Evolutionary conservation across 2,888 invertebrate species (phyloP), one percentile per base, ranked within the genome.

Genomic region (Trichogramma dendrolimi): DNA sequence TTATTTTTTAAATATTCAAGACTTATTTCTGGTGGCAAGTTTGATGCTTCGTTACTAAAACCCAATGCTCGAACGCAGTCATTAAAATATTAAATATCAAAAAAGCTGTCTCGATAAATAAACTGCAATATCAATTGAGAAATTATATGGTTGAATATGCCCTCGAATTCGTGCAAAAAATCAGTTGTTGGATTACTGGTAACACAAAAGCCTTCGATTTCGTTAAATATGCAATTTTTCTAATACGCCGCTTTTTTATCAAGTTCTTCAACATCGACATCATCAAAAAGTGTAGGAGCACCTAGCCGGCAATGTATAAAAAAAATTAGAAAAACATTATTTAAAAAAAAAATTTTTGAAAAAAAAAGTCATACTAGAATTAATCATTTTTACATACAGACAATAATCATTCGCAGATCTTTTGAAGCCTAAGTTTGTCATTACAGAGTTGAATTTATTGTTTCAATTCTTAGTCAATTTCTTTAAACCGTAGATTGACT

Each of bases 181-280:
- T 64, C 61, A 4, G 55, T 53, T n/a, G 6, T 48, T 5, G 4
- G 6, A 58, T 64, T 61, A 52, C 52, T 55, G 2, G 49, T 59
- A 14, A 59, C 61, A 54, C 63, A 61, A 53, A 49, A 65, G 44
- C 58, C 59, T 39, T 41, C 27, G 8, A 67, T 39, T 6, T 48
- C 11, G 51, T 67, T 40, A 55, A 64, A 67, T 38, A 61, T 44
- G 46, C 62, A 58, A 49, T 50, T 50, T 39, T 52, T 63, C 60
- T 58, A 62, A 63, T 10, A 65, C 53, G 4, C 62, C 65, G 14
- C 57, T 62, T 39, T 14, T 44, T 6, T 6, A 40, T 60, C 42
- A 5, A 48, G 2, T 39, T 41, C 39, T 44, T 39, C 43, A 38
- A 60, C 39, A 53, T 60, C 55, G 42, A 40, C 39, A 38, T 60